Conservation (phyloP, 2,888 invertebrate species). For the Allophyes oxyacanthae region DNA sequence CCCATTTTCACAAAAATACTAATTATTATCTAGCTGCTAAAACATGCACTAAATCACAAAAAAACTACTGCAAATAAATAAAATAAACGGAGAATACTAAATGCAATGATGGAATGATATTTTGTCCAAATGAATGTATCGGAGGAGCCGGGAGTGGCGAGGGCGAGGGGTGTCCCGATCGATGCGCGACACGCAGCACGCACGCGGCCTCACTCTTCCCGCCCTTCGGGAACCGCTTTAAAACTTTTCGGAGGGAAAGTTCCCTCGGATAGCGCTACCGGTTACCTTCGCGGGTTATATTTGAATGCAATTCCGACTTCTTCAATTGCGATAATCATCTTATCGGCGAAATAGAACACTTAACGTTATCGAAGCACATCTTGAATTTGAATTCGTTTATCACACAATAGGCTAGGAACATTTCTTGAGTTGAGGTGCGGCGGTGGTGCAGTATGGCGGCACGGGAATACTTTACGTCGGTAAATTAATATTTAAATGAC, state of each 20-base stretch:
- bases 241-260: slow-evolving; percentile 87
- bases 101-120: slow-evolving; percentile 88
- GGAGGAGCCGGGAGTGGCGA: slow-evolving; percentile 82
- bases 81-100: slow-evolving; percentile 84
- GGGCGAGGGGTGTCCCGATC: slow-evolving; percentile 85
- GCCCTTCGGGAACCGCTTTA: slow-evolving; percentile 84
- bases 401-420: slow-evolving; percentile 72
- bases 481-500: slow-evolving; percentile 73
- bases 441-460: slow-evolving; percentile 62
- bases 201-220: slow-evolving; percentile 84
- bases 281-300: slow-evolving; percentile 77
- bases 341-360: slow-evolving; percentile 77
- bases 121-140: slow-evolving; percentile 87
- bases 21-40: slow-evolving; percentile 76
- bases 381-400: slow-evolving; percentile 73
- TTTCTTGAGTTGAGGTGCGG: slow-evolving; percentile 65
- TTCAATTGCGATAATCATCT: slow-evolving; percentile 70
- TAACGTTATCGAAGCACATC: slow-evolving; percentile 82
- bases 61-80: slow-evolving; percentile 85
- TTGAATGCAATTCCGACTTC: slow-evolving; percentile 75
- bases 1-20: slow-evolving; percentile 91
- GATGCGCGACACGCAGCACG: slow-evolving; percentile 87
- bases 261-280: slow-evolving; percentile 69
- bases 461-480: slow-evolving; percentile 63
- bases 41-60: slow-evolving; percentile 87